These are phyloP conservation scores for Myotis daubentonii DNA, from an alignment of 2,797 vertebrate species.

Conservation along the genomic window DNA sequence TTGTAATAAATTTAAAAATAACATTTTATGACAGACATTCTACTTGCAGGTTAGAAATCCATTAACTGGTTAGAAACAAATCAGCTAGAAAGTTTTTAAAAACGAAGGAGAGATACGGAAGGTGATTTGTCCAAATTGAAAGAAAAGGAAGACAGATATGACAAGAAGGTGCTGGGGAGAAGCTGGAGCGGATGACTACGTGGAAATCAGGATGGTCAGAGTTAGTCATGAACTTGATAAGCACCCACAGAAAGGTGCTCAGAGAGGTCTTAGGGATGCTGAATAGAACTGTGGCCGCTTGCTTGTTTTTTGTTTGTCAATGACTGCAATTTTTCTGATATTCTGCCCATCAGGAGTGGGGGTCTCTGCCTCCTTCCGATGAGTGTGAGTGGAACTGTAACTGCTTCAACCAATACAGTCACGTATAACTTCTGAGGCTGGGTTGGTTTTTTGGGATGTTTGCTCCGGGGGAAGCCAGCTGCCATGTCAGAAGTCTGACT, in stretches of 20 bases:
- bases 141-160: background rate
- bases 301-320: background rate
- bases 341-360: background rate
- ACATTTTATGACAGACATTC: slow-evolving; percentile 41
- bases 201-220: background rate
- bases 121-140: slow-evolving; percentile 7
- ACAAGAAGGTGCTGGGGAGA: background rate
- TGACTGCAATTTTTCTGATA: background rate
- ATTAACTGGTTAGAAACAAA: slow-evolving; percentile 49
- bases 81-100: slow-evolving; percentile 28
- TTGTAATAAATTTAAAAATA: slow-evolving; percentile 58
- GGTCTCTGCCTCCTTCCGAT: background rate
- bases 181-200: background rate
- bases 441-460: background rate
- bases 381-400: background rate
- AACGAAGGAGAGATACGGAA: background rate
- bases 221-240: background rate
- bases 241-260: background rate
- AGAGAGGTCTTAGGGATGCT: background rate
- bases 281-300: background rate
- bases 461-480: background rate
- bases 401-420: background rate
- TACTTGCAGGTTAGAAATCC: slow-evolving; percentile 21
- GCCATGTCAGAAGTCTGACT: background rate
- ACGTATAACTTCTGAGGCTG: background rate